Base-by-base conservation (phyloP, 2,797 vertebrate genomes). In the Rhodeus uyekii region DNA sequence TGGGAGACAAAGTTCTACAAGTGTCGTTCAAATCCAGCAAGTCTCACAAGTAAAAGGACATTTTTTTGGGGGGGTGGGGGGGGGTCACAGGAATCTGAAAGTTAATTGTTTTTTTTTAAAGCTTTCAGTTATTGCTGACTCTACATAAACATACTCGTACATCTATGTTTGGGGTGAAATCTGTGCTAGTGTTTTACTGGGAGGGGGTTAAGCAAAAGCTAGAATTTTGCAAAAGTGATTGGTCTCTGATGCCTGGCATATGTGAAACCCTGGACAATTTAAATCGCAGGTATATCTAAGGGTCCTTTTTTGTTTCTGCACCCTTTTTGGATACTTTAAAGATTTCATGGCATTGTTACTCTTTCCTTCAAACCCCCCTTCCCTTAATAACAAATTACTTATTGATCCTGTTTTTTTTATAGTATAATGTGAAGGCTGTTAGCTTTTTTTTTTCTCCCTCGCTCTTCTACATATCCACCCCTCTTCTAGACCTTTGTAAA, bases 1-100 rank as follows among this genome's bases (percentile, higher is more conserved):
- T 99, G 90, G 98, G 97, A 84, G 98, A 99, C 95, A 97, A 98
- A 91, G 96, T 98, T 90, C 96, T 99, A 84, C 98, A 99, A 92
- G 98, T 99, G 91, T 99, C 98, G 85, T 99, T 99, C 93, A 99
- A 99, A 94, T 98, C 97, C 94, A 98, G 95, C 94, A 99, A 99
- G 93, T 96, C 96, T 90, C 97, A 98, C 94, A 98, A 98, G 94
- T 98, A 97, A 29, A 78, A 64, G 69, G 60, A 83, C 58, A 39
- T 16, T 10, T 29, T 12, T 39, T n/a, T 69, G 44, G n/a, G n/a
- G n/a, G n/a, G n/a, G n/a, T n/a, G n/a, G n/a, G n/a, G n/a, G n/a
- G 46, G 77, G 65, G 16, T 71, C 39, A 60, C 34, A 2, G 42
- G 58, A 80, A 84, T 77, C 75, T 81, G 29, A 60, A 74, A 46